phyloP scores from a whole-genome alignment of 2,113 vertebrate species.

The Tretioscincus oriximinensis region DNA sequence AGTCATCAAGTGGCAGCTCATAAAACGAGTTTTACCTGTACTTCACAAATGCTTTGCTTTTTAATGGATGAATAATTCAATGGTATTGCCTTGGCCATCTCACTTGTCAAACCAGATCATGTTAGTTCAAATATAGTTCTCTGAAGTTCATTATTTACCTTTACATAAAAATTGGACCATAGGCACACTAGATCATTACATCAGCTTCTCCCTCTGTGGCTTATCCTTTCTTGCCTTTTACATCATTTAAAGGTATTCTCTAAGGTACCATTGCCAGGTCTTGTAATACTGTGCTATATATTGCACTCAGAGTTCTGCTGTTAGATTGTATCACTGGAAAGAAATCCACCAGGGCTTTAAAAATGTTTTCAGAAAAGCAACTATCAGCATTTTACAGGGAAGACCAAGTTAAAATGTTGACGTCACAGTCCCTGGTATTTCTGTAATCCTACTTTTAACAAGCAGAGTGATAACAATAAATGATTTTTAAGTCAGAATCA shows the following conservation, averaged over 20 bases:
- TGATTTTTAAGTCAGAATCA: no score
- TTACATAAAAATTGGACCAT: not conserved
- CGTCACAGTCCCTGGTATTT: not conserved
- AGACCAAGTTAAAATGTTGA: not conserved
- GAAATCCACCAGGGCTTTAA: slow-evolving; percentile 10
- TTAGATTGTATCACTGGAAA: slow-evolving; percentile 27
- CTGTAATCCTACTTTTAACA: accelerated
- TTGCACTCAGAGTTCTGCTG: slow-evolving; percentile 44
- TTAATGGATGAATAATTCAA: no score
- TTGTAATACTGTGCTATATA: slow-evolving; percentile 43
- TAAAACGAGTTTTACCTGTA: no score
- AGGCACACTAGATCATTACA: slow-evolving; percentile 65
- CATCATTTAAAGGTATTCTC: slow-evolving; percentile 67
- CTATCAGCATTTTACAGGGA: not conserved
- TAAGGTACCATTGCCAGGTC: slow-evolving; percentile 60
- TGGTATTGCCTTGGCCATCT: no score
- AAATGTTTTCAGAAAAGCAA: slow-evolving; percentile 1
- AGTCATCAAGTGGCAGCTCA: no score
- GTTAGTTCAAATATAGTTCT: not conserved
- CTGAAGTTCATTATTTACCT: slow-evolving; percentile 20
- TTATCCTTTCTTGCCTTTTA: slow-evolving; percentile 72
- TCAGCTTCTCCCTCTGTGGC: slow-evolving; percentile 63
- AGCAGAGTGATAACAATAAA: accelerated
- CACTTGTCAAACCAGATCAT: no score
- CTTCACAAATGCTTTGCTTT: no score